Conservation (phyloP, 1,140 invertebrate species). For the Penaeus indicus region DNA sequence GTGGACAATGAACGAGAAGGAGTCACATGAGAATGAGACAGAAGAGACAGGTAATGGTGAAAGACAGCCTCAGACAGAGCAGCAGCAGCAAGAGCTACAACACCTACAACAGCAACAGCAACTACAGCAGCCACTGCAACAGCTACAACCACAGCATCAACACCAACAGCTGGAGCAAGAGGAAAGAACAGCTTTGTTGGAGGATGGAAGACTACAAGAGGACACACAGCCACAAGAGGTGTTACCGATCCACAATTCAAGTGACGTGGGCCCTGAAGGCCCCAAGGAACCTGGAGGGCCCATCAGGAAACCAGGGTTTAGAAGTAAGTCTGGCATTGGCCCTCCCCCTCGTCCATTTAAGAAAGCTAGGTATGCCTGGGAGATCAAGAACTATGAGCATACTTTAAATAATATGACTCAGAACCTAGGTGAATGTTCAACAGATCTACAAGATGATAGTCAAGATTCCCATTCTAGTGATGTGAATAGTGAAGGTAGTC, state of each 20-base stretch:
- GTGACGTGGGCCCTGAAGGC: slow-evolving; percentile 11
- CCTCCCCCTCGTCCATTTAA: slow-evolving; percentile 65
- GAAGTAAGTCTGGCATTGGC: slow-evolving; percentile 53
- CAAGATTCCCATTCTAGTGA: slow-evolving; percentile 56
- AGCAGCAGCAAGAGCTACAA: not conserved
- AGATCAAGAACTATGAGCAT: slow-evolving; percentile 66
- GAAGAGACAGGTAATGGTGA: slow-evolving; percentile 29
- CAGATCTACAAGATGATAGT: slow-evolving; percentile 39
- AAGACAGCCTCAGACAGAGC: slow-evolving; percentile 17
- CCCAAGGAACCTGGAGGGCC: slow-evolving; percentile 55
- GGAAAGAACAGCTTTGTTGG: not conserved
- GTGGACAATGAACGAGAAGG: slow-evolving; percentile 60
- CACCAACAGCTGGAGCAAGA: slow-evolving; percentile 21
- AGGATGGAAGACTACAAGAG: slow-evolving; percentile 17
- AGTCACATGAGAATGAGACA: slow-evolving; percentile 45
- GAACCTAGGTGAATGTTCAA: slow-evolving; percentile 54
- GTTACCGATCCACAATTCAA: slow-evolving; percentile 14
- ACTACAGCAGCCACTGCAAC: not conserved
- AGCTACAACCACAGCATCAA: not conserved
- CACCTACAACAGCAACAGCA: slow-evolving; percentile 11
- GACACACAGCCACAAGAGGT: not conserved
- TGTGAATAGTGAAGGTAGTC: slow-evolving; percentile 54
- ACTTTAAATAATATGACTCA: slow-evolving; percentile 64
- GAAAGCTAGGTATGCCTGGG: slow-evolving; percentile 66
- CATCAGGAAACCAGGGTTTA: slow-evolving; percentile 31